Conservation (phyloP, 2,113 vertebrate genomes). For the Hipposideros armiger region DNA sequence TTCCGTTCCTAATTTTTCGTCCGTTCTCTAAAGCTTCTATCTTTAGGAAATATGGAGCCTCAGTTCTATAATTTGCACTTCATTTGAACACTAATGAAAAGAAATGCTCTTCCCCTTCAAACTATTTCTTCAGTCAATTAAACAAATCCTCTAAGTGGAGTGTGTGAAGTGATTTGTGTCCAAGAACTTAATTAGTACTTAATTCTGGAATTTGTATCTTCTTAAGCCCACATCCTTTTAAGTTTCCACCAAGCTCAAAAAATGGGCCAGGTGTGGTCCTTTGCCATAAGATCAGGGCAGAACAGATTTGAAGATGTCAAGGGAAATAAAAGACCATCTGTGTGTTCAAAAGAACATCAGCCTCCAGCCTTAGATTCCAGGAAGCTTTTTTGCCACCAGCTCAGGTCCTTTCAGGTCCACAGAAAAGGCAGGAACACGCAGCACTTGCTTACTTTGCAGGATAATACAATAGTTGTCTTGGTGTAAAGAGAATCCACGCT, state of each 20-base stretch:
- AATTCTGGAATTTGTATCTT: constrained; percentile 80
- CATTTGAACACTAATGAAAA: constrained; percentile 89
- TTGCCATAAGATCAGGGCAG: constrained; percentile 63
- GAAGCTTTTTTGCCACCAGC: neutral
- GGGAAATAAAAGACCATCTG: constrained; percentile 66
- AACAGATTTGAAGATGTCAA: constrained; percentile 56
- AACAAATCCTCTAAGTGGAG: constrained; percentile 88
- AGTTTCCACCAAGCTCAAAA: neutral
- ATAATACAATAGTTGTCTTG: neutral
- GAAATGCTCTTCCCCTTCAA: constrained; percentile 87
- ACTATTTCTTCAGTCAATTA: constrained; percentile 90
- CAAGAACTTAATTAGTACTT: constrained; percentile 87
- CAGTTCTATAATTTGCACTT: constrained; percentile 87
- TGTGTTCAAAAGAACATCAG: constrained; percentile 17
- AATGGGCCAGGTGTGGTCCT: constrained; percentile 70
- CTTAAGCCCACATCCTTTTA: constrained; percentile 59
- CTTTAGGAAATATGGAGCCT: constrained; percentile 86
- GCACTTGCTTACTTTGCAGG: constrained; percentile 11
- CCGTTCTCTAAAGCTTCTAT: constrained; percentile 83
- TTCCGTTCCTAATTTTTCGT: constrained; percentile 77
- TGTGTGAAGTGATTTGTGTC: constrained; percentile 85
- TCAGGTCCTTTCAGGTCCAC: neutral
- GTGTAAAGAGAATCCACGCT: neutral
- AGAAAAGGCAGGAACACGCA: neutral
- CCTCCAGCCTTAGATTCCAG: neutral